A percentile compares a stretch with the other conserved stretches of the same genome.
Conservation (phyloP, 1,140 invertebrate species). For the Scylla paramamosain region DNA sequence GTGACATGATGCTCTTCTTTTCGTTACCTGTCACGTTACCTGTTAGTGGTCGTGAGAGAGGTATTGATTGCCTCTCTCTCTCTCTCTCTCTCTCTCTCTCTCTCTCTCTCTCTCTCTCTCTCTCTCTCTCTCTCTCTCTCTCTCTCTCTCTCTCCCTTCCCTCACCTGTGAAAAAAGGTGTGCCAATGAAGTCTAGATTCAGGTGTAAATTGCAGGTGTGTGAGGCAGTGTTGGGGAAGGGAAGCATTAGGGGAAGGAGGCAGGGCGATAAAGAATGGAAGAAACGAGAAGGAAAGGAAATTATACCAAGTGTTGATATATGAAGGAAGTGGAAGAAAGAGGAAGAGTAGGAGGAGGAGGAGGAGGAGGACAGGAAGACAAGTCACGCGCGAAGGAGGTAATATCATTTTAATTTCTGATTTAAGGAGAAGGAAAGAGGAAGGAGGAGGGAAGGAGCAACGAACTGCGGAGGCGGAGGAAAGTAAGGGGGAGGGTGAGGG, state of each 20-base stretch:
- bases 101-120: too few species aligned
- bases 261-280: not conserved
- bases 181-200: too few species aligned
- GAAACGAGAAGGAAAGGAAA: not conserved
- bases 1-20: too few species aligned
- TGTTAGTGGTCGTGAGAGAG: too few species aligned
- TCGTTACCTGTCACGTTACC: too few species aligned
- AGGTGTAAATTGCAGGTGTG: too few species aligned
- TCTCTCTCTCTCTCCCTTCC: not conserved
- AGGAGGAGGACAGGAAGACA: slow-evolving; percentile 53
- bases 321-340: not conserved
- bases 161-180: not conserved
- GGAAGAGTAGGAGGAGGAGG: not conserved
- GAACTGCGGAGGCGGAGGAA: slow-evolving; percentile 13
- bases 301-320: not conserved
- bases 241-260: not conserved
- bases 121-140: too few species aligned
- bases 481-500: slow-evolving; percentile 16
- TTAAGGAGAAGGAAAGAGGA: slow-evolving; percentile 51
- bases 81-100: too few species aligned
- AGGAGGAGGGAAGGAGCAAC: slow-evolving; percentile 50
- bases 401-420: not conserved
- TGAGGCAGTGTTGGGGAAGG: not conserved
- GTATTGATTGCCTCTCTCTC: too few species aligned
- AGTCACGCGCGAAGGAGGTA: not conserved